These are phyloP conservation scores for Porphyrio hochstetteri DNA, from an alignment of 2,113 vertebrate genomes.

Conservation along the genomic window DNA sequence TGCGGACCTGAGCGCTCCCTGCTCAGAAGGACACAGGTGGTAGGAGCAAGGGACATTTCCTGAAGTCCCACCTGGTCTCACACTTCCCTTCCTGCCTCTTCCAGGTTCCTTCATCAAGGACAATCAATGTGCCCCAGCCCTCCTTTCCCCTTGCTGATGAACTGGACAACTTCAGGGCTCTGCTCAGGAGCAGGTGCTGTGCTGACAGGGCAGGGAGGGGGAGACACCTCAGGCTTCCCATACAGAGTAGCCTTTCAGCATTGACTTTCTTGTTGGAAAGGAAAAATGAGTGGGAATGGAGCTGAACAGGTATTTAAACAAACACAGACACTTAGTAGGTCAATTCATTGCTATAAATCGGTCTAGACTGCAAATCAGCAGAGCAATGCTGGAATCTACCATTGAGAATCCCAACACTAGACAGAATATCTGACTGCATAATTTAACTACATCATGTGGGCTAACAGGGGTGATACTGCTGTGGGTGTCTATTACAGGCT, in stretches of 20 bases:
- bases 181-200: background rate
- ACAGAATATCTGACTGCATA: background rate
- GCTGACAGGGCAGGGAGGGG: background rate
- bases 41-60: background rate
- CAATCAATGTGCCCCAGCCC: conserved; percentile 62
- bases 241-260: background rate
- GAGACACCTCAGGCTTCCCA: background rate
- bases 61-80: conserved; percentile 6
- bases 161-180: background rate
- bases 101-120: conserved; percentile 73
- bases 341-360: background rate
- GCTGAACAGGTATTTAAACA: background rate
- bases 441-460: background rate
- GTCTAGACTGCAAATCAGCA: background rate
- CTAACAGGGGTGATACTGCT: too few relatives aligned
- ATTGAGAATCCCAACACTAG: background rate
- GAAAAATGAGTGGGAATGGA: background rate
- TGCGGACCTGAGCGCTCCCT: background rate
- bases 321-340: background rate
- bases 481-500: too few relatives aligned
- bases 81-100: conserved; percentile 46
- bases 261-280: background rate
- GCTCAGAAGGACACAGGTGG: background rate
- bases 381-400: background rate
- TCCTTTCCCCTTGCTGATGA: background rate